Base-by-base conservation (phyloP, 23 tunicate genomes). In the Styela clava region DNA sequence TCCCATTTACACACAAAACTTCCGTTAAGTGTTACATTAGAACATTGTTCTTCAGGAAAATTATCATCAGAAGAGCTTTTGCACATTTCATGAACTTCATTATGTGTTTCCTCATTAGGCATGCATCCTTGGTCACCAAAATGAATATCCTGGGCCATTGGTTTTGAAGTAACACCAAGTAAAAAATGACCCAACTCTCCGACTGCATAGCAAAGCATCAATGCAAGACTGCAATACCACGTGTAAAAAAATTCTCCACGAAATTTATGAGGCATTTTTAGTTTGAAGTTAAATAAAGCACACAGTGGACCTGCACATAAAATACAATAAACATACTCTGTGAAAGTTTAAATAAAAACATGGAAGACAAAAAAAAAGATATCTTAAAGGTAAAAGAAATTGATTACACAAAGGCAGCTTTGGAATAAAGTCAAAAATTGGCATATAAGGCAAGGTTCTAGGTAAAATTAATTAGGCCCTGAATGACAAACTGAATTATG, bases 181-280 rank as follows among this genome's bases (percentile, higher is more conserved):
- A 92, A 52, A 84, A 84, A 92, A 87, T 92, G 97, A 0, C 97
- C 97, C 0, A 84, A 37, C 87, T 92, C 97, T 2, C 97, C 97
- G 28, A 87, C 74, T 3, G 86, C 92, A 85, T 87, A 92, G 68
- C 92, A 87, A 18, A 87, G 74, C 97, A 92, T 92, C 27, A 87
- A 83, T 12, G 87, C 79, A 21, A 85, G 21, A 28, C 61, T 79
- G 73, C 73, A 27, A 64, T 87, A 92, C 97, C 97, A 92, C 22
- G 33, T 76, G 81, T 79, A 86, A 31, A 34, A 52, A 7, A 52
- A 73, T 69, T 86, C 90, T 31, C 97, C 97, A 1, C 80, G 64
- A 19, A 87, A 33, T 22, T 12, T 36, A 0, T 9, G 36, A 44
- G 65, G 21, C 64, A 76, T 44, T 44, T 44, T 12, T 44, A 44